Percentiles rank a stretch among this genome's conserved stretches.
Evolutionary conservation across 2,113 vertebrate genomes (phyloP).

Genomic region (Oncorhynchus kisutch): DNA sequence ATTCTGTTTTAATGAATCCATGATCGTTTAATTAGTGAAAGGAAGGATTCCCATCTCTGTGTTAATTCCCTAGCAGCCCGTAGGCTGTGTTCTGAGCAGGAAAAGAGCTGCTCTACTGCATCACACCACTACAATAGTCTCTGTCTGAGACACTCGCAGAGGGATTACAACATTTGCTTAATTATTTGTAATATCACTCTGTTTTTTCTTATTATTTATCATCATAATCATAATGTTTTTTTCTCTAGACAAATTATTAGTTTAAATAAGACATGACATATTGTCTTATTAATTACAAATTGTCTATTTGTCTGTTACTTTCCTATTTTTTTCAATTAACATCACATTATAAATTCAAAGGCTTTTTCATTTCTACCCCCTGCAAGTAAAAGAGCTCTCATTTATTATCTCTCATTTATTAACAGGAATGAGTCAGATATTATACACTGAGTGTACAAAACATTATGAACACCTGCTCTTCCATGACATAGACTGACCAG

Average conservation of each 20-base stretch:
- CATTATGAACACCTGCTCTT: no score
- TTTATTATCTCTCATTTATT: slow-evolving; percentile 57
- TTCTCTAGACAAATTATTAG: slow-evolving; percentile 53
- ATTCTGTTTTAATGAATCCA: slow-evolving; percentile 65
- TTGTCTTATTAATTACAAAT: slow-evolving; percentile 33
- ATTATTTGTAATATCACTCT: slow-evolving; percentile 56
- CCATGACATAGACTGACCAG: no score
- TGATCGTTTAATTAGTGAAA: slow-evolving; percentile 58
- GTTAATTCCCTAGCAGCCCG: slow-evolving; percentile 15
- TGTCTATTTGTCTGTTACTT: slow-evolving; percentile 46
- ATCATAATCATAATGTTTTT: slow-evolving; percentile 11
- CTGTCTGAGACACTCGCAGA: slow-evolving; percentile 48
- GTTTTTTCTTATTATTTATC: slow-evolving; percentile 49
- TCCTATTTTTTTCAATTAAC: slow-evolving; percentile 68
- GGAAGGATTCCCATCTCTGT: slow-evolving; percentile 52
- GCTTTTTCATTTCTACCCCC: slow-evolving; percentile 52
- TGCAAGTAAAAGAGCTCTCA: slow-evolving; percentile 59
- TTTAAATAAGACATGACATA: slow-evolving; percentile 50
- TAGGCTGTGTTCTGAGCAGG: slow-evolving; percentile 55
- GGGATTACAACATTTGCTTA: slow-evolving; percentile 57
- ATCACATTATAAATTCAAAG: slow-evolving; percentile 65
- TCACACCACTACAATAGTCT: slow-evolving; percentile 39
- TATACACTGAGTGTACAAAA: no score
- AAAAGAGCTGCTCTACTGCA: slow-evolving; percentile 41
- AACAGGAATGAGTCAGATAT: slow-evolving; percentile 51